These are phyloP conservation scores for Acholoe squamosa DNA, from an alignment of 2,888 invertebrate species.

Conservation along the genomic window DNA sequence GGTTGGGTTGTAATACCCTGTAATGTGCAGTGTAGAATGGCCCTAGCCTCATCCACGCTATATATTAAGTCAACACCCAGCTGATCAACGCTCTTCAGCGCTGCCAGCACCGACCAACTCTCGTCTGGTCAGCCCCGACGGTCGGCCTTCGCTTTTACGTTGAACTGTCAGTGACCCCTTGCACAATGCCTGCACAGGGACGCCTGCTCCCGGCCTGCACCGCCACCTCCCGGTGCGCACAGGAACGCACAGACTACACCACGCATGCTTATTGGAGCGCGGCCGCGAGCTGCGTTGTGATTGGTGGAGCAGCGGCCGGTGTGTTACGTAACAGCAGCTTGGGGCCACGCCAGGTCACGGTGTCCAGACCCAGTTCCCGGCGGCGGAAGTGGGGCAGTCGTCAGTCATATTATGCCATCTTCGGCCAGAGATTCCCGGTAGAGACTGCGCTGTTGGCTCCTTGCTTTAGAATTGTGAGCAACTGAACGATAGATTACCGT, in stretches of 20 bases:
- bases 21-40: not conserved
- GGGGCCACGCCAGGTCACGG: constrained; percentile 52
- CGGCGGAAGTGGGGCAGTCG: constrained; percentile 29
- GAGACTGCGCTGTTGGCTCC: no score
- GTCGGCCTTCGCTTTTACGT: constrained; percentile 1
- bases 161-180: constrained; percentile 64
- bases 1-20: no score
- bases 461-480: no score
- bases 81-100: not conserved
- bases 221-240: constrained; percentile 12
- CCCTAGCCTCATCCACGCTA: not conserved
- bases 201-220: not conserved
- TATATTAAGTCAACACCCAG: not conserved
- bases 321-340: constrained; percentile 31
- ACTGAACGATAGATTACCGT: no score
- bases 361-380: not conserved
- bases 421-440: not conserved
- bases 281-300: not conserved
- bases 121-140: constrained; percentile 42
- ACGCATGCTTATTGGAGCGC: constrained; percentile 16
- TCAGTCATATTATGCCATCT: constrained; percentile 38
- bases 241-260: not conserved
- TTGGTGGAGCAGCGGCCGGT: constrained; percentile 48
- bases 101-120: not conserved
- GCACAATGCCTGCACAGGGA: constrained; percentile 62